Evolutionary conservation across 2,797 vertebrate species (phyloP).

Genomic region (Bryconaethiops microstoma): DNA sequence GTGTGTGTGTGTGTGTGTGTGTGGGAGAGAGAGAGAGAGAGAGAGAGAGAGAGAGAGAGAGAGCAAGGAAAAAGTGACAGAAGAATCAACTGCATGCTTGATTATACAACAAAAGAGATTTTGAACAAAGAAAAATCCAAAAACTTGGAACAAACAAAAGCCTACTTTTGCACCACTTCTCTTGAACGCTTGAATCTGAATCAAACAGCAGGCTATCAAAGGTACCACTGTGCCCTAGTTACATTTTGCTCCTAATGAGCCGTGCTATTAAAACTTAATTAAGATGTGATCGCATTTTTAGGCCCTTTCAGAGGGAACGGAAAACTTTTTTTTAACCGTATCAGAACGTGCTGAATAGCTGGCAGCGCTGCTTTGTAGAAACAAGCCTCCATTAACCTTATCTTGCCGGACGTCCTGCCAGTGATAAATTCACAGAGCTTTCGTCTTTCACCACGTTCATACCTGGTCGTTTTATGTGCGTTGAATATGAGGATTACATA

Average conservation of each 20-base stretch:
- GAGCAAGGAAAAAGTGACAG: too few species aligned
- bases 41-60: too few species aligned
- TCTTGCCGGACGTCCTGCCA: neutral
- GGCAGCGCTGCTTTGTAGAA: neutral
- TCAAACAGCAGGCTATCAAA: constrained; percentile 30
- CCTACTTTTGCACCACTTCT: neutral
- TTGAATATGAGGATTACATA: too few species aligned
- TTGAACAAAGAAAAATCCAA: neutral
- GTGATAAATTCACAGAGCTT: neutral
- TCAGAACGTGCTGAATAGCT: neutral
- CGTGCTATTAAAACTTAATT: constrained; percentile 55
- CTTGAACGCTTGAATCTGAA: constrained; percentile 18
- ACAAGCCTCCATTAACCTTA: neutral
- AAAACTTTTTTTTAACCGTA: neutral
- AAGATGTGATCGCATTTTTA: constrained; percentile 25
- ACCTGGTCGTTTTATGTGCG: too few species aligned
- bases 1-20: too few species aligned
- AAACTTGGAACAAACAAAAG: constrained; percentile 1
- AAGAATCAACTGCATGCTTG: neutral
- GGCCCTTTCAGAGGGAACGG: neutral
- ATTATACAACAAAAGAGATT: neutral
- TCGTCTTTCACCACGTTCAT: neutral
- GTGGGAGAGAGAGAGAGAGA: too few species aligned
- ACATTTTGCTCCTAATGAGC: constrained; percentile 44
- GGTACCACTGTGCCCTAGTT: constrained; percentile 45